Percentiles rank a stretch among this genome's conserved stretches.
phyloP scores from a whole-genome alignment of 2,888 invertebrate species.

The Mylabris sibirica region DNA sequence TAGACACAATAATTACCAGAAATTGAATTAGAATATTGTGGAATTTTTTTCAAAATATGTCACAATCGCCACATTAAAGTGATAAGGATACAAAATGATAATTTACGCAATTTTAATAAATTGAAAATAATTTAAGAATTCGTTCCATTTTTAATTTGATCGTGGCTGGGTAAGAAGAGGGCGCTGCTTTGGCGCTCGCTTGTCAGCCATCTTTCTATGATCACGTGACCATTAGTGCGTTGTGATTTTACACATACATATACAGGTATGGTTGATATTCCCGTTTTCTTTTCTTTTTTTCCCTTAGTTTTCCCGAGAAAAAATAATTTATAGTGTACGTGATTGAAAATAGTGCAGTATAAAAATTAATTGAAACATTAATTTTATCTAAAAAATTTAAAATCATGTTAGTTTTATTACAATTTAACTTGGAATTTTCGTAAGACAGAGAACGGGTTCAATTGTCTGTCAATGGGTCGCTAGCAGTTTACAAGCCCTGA shows the following conservation, averaged over 20 bases:
- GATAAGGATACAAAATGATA: not conserved
- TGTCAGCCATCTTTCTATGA: slow-evolving; percentile 44
- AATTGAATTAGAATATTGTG: not conserved
- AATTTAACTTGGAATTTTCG: slow-evolving; percentile 15
- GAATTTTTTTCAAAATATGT: not conserved
- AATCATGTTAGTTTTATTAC: slow-evolving; percentile 13
- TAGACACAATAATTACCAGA: not conserved
- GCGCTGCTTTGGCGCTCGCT: slow-evolving; percentile 30
- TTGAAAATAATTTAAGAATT: too few species aligned
- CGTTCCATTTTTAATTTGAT: not conserved
- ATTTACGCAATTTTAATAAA: not conserved
- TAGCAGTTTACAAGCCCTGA: slow-evolving; percentile 72
- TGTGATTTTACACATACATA: slow-evolving; percentile 53
- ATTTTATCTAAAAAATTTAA: not conserved
- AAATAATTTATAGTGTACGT: slow-evolving; percentile 39
- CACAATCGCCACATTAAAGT: not conserved
- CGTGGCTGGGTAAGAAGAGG: slow-evolving; percentile 25
- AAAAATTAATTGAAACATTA: not conserved
- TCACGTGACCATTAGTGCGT: slow-evolving; percentile 60
- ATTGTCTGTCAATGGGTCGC: slow-evolving; percentile 70
- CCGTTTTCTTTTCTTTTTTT: slow-evolving; percentile 48
- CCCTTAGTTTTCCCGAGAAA: not conserved
- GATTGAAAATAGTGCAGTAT: slow-evolving; percentile 28
- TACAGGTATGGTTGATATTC: slow-evolving; percentile 59
- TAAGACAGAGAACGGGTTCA: slow-evolving; percentile 41